Base-by-base conservation (phyloP, 1,140 invertebrate species). In the Drosophila sp. region DNA sequence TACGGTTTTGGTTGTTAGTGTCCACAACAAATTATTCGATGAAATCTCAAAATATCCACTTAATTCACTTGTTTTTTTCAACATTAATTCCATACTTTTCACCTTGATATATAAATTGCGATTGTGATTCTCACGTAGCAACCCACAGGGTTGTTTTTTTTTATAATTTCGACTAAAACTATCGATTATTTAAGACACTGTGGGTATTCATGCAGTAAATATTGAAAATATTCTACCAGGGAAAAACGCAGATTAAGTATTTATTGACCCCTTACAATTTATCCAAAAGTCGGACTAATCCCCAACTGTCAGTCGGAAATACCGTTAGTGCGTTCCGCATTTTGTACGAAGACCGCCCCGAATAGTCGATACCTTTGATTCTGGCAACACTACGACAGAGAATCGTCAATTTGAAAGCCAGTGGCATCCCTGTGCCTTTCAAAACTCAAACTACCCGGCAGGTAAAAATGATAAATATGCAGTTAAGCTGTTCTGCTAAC, bases 31-130 rank as follows among this genome's bases (percentile, higher is more conserved):
- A 67, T 81, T 81, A 74, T 70, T 64, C 41, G 50, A 66, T 76
- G 54, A 61, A 68, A 74, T 80, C 55, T 66, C 47, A 56, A 66
- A 63, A 70, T 79, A 68, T 78, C 71, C 61, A 25, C 72, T 40
- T 67, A 72, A 73, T 89, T 79, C 81, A 83, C 79, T 67, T 72
- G 80, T 76, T 79, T 66, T 83, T 68, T 56, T 69, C 66, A 82
- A 83, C 66, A 79, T 69, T 70, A 84, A 61, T 89, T 89, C 84
- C 83, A 86, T 86, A 79, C 84, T 86, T 79, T 82, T 89, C 77
- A 72, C 71, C 80, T 76, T 75, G 75, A 61, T 66, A 66, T 79
- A 70, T 76, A 76, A 76, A 71, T 80, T 76, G 62, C 60, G 62
- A 30, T 38, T 44, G 62, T 66, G 72, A 64, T 76, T 63, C 63